These are phyloP conservation scores for Mesoligia furuncula DNA, from an alignment of 2,888 invertebrate genomes.

Conservation along the genomic window DNA sequence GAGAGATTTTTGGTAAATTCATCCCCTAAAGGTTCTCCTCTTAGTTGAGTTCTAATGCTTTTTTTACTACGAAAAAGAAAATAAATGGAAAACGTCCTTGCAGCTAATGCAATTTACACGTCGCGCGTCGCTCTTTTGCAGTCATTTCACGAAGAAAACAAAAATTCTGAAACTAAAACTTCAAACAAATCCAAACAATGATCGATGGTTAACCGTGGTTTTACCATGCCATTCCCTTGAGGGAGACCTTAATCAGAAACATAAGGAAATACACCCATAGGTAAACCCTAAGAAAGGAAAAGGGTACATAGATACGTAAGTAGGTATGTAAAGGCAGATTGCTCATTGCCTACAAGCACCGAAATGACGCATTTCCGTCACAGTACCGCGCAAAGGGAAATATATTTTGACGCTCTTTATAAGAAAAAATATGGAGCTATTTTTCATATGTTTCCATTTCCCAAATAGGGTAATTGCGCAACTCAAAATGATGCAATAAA, in stretches of 20 bases:
- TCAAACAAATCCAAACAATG: conserved; percentile 31
- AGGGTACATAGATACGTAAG: neutral
- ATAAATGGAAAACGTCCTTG: neutral
- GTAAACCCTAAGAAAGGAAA: conserved; percentile 7
- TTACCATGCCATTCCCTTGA: neutral
- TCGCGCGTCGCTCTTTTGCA: neutral
- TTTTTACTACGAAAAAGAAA: neutral
- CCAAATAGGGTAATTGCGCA: conserved; percentile 67
- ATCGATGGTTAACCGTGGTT: conserved; percentile 4
- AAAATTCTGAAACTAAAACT: conserved; percentile 10
- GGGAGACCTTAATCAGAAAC: neutral
- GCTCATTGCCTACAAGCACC: conserved; percentile 59
- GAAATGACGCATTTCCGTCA: conserved; percentile 57
- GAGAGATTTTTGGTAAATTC: neutral
- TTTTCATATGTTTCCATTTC: conserved; percentile 69
- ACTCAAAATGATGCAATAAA: conserved; percentile 66
- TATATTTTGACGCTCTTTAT: conserved; percentile 62
- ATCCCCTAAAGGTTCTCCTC: neutral
- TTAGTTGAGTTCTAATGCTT: neutral
- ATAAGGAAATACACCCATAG: conserved; percentile 4
- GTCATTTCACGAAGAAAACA: neutral
- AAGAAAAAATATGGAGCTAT: conserved; percentile 64
- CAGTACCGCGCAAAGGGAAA: conserved; percentile 50
- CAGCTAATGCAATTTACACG: neutral
- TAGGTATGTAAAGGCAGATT: conserved; percentile 48